Conservation (phyloP, 2,888 invertebrate species). For the Morpho achilles region DNA sequence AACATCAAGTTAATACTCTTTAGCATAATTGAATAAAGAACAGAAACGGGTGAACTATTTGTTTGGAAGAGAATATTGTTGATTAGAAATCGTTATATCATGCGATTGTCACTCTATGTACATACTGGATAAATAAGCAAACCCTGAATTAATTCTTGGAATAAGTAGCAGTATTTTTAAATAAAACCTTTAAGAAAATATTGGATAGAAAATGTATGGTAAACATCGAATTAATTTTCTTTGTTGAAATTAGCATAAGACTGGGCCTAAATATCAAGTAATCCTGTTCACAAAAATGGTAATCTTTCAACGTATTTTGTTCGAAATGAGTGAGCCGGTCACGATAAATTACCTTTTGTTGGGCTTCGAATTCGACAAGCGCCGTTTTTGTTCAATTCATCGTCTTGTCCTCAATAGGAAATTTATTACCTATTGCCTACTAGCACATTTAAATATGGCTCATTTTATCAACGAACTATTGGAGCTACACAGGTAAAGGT, state of each 20-base stretch:
- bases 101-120: too few species aligned
- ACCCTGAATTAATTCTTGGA: too few species aligned
- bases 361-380: constrained; percentile 65
- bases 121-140: too few species aligned
- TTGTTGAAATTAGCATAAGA: neutral
- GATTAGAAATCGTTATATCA: too few species aligned
- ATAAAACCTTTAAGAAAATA: too few species aligned
- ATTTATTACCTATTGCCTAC: constrained; percentile 60
- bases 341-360: constrained; percentile 77
- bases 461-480: constrained; percentile 66
- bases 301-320: constrained; percentile 41
- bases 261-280: constrained; percentile 6
- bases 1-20: too few species aligned
- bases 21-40: too few species aligned
- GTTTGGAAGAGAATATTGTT: too few species aligned
- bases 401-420: constrained; percentile 72
- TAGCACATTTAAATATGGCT: constrained; percentile 71
- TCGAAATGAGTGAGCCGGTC: constrained; percentile 50
- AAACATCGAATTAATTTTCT: too few species aligned
- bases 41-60: too few species aligned
- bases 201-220: too few species aligned
- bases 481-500: constrained; percentile 52
- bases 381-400: constrained; percentile 77
- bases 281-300: constrained; percentile 35
- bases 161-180: too few species aligned